Percentiles rank a stretch among this genome's conserved stretches.
These are phyloP conservation scores for Nematostella vectensis DNA, from an alignment of 92 coral and sea anemone species.

Conservation along the genomic window DNA sequence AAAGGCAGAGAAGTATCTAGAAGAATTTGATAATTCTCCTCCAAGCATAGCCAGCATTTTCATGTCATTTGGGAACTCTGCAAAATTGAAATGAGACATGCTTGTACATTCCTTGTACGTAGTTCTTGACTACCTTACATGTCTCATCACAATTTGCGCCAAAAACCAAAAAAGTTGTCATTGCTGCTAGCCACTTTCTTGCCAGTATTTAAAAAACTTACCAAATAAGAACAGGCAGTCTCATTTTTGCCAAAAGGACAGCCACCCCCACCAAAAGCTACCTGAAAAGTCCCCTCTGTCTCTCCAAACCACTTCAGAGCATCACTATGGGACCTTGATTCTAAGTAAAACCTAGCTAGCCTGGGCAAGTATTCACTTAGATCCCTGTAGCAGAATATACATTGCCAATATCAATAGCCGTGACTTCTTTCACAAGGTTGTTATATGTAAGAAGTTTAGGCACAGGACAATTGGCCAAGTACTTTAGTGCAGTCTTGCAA, in stretches of 20 bases:
- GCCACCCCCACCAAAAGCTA: constrained; percentile 65
- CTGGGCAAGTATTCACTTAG: constrained; percentile 56
- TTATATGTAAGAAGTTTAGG: constrained; percentile 63
- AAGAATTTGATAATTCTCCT: constrained; percentile 38
- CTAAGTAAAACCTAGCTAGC: constrained; percentile 52
- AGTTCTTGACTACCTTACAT: constrained; percentile 33
- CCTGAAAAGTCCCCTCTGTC: constrained; percentile 53
- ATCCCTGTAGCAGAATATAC: constrained; percentile 40
- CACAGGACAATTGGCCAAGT: constrained; percentile 42
- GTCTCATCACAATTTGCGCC: constrained; percentile 69
- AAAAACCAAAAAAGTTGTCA: constrained; percentile 41
- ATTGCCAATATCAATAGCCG: constrained; percentile 47
- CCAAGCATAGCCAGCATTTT: constrained; percentile 19
- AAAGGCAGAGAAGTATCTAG: constrained; percentile 38
- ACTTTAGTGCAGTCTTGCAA: constrained; percentile 38
- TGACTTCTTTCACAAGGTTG: constrained; percentile 30
- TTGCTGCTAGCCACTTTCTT: constrained; percentile 32
- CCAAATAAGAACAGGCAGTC: constrained; percentile 49
- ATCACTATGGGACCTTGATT: constrained; percentile 29
- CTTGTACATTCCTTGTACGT: too few relatives aligned
- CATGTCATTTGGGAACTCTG: constrained; percentile 39
- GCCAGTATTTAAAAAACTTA: constrained; percentile 59
- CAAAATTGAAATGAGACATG: constrained; percentile 38
- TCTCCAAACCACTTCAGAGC: constrained; percentile 69
- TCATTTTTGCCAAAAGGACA: constrained; percentile 67